Evolutionary conservation across 1,140 invertebrate species (phyloP), one percentile per base, ranked within the genome.

Genomic region (Zaprionus camerounensis): DNA sequence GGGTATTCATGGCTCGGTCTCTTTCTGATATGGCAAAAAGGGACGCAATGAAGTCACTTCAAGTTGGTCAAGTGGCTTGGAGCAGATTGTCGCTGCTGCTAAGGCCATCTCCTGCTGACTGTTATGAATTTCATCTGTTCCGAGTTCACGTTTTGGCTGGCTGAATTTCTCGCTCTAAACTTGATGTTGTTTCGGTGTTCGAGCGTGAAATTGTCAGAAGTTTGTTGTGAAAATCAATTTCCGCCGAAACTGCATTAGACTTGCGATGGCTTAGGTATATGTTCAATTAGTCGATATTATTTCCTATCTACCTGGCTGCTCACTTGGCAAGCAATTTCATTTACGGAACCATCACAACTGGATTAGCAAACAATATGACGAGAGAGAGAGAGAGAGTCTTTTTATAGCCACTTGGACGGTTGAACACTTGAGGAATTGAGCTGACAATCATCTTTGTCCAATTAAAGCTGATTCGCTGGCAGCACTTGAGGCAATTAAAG

Each of bases 401-500:
- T 28, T 31, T 7, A 31, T 31, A 31, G n/a, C 17, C 28, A 46
- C 34, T 31, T 41, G 66, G 36, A 55, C 62, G 28, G 46, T 44
- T 56, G 38, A 20, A 17, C 62, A 66, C 63, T 82, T 65, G 17
- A 69, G 51, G 64, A 55, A 78, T 77, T 71, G 77, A 82, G 72
- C 83, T 44, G 63, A 57, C 76, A 67, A 83, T 88, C 81, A 72
- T 81, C 74, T 81, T 65, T 83, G 81, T 81, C 62, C 84, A 87
- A 83, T 88, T 88, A 88, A 88, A 81, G 78, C 71, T 56, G 22
- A 31, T 55, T 41, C 49, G 41, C 36, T 53, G 12, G 53, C 44
- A 63, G 49, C 65, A 88, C 71, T 88, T 70, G 68, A 68, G 74
- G 71, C 73, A 88, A 88, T 81, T 83, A 87, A 88, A 88, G 84